Conservation (phyloP, 2,113 vertebrate species). For the Xenopus borealis region DNA sequence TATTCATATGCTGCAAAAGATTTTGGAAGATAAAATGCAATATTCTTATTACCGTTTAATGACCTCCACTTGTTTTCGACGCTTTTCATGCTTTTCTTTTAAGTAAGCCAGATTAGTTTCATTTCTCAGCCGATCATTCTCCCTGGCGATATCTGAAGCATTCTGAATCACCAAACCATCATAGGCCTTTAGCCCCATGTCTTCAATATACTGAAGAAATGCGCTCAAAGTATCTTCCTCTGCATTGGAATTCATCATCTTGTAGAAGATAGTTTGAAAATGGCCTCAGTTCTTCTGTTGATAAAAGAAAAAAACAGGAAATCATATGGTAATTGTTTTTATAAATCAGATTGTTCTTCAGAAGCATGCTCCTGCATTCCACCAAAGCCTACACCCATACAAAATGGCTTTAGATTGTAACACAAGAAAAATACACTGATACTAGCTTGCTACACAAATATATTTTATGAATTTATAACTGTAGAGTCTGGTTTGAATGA, state of each 20-base stretch:
- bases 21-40: too few species aligned
- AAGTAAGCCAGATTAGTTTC: constrained; percentile 90
- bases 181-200: constrained; percentile 88
- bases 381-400: too few species aligned
- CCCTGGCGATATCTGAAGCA: constrained; percentile 93
- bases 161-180: constrained; percentile 96
- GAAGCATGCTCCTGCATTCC: too few species aligned
- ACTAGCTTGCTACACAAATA: too few species aligned
- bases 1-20: too few species aligned
- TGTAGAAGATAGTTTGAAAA: constrained; percentile 69
- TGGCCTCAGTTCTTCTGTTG: constrained; percentile 72
- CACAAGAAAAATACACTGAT: too few species aligned
- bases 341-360: too few species aligned
- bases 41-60: constrained; percentile 80
- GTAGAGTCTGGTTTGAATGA: too few species aligned
- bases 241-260: constrained; percentile 90
- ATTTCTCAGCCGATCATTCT: constrained; percentile 91
- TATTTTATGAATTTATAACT: too few species aligned
- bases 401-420: too few species aligned
- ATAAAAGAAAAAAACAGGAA: constrained; percentile 37
- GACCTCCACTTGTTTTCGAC: constrained; percentile 81
- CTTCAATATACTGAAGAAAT: constrained; percentile 93
- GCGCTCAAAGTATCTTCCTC: constrained; percentile 80
- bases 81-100: constrained; percentile 92
- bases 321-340: background rate